Evolutionary conservation across 2,888 invertebrate species (phyloP).

Genomic region (Chrysomela aeneicollis): DNA sequence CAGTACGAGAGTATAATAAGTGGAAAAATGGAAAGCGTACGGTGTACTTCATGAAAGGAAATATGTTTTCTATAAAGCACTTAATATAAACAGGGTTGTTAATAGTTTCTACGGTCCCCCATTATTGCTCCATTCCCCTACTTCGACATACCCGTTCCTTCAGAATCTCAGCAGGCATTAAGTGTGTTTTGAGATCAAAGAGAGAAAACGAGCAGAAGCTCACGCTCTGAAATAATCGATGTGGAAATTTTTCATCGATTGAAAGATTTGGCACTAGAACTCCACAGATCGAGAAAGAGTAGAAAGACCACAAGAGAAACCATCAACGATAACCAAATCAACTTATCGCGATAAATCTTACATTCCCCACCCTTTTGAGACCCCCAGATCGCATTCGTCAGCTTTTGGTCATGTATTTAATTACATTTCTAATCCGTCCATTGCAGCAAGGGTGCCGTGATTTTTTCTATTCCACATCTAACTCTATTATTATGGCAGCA

Average conservation of each 20-base stretch:
- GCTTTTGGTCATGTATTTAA: slow-evolving; percentile 1
- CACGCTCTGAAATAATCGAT: too few species aligned
- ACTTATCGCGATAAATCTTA: not conserved
- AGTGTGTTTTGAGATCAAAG: slow-evolving; percentile 3
- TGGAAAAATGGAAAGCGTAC: too few species aligned
- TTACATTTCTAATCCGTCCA: not conserved
- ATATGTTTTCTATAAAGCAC: not conserved
- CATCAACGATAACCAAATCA: not conserved
- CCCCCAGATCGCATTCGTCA: not conserved
- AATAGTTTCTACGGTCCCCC: not conserved
- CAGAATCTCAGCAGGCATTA: slow-evolving; percentile 2
- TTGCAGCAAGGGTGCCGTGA: not conserved
- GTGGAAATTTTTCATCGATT: too few species aligned
- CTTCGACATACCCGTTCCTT: not conserved
- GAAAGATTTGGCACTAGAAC: too few species aligned
- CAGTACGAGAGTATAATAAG: too few species aligned
- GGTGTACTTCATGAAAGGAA: not conserved
- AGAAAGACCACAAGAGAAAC: not conserved
- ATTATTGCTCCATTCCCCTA: not conserved
- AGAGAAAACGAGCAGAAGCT: not conserved
- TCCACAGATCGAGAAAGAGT: too few species aligned
- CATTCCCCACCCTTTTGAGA: not conserved
- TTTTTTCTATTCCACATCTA: not conserved
- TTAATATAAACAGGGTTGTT: not conserved
- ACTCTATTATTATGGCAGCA: slow-evolving; percentile 6